Evolutionary conservation across 2,888 invertebrate genomes (phyloP).

Genomic region (Epinotia ramella): DNA sequence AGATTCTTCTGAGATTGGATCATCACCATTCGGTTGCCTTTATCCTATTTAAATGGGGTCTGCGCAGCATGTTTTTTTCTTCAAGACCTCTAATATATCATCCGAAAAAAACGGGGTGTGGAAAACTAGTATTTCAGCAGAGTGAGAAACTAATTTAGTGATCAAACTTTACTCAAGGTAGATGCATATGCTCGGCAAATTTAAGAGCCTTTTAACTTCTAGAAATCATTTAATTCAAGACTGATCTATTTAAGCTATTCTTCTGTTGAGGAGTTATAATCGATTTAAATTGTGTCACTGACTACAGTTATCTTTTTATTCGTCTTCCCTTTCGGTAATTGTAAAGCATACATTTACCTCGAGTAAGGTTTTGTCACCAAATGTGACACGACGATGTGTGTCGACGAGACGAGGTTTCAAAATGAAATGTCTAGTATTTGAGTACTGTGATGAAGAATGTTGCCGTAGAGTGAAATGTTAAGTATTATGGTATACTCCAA

Average conservation of each 20-base stretch:
- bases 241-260: slow-evolving; percentile 1
- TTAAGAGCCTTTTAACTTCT: neutral
- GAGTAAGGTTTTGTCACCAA: slow-evolving; percentile 8
- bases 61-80: too few species aligned
- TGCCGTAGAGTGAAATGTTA: slow-evolving; percentile 32
- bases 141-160: slow-evolving; percentile 2
- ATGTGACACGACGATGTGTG: slow-evolving; percentile 7
- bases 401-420: neutral
- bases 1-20: neutral
- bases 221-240: slow-evolving; percentile 4
- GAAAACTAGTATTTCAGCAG: neutral
- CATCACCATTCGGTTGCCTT: too few species aligned
- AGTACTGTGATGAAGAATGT: slow-evolving; percentile 39
- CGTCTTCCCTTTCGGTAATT: neutral
- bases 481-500: slow-evolving; percentile 40
- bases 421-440: slow-evolving; percentile 36
- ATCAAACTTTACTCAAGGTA: slow-evolving; percentile 3
- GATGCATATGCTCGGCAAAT: neutral
- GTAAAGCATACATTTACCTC: neutral
- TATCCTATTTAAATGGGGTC: too few species aligned
- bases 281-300: neutral
- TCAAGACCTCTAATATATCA: too few species aligned
- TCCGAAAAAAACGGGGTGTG: neutral
- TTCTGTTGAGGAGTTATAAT: neutral
- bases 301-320: neutral